phyloP scores from a whole-genome alignment of 23 tunicate genomes.

The Diplosoma virens region DNA sequence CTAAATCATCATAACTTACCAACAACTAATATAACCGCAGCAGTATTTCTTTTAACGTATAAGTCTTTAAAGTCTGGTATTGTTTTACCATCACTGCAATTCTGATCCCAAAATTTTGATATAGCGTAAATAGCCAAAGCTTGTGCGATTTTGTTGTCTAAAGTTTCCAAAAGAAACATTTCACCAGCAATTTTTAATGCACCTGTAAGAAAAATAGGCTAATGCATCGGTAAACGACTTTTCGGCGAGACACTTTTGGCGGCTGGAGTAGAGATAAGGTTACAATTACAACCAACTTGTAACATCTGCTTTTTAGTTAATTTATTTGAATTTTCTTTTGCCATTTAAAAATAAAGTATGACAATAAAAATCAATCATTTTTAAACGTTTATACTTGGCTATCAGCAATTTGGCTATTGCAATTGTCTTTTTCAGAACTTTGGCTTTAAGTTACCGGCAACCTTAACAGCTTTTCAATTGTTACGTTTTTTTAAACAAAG shows the following conservation, averaged over 20 bases:
- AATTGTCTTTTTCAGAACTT: too few species aligned
- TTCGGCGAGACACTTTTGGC: too few species aligned
- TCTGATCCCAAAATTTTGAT: constrained; percentile 28
- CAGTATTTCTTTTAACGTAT: constrained; percentile 13
- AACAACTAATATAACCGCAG: constrained; percentile 27
- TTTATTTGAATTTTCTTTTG: too few species aligned
- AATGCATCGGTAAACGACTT: too few species aligned
- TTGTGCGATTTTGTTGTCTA: constrained; percentile 47
- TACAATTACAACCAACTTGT: not conserved
- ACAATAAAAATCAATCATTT: too few species aligned
- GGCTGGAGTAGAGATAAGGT: not conserved
- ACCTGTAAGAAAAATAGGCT: constrained; percentile 7
- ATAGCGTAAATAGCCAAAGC: constrained; percentile 21
- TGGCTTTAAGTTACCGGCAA: too few species aligned
- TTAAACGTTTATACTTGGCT: too few species aligned
- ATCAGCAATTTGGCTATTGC: too few species aligned
- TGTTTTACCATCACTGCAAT: not conserved
- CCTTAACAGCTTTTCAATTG: too few species aligned
- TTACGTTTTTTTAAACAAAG: too few species aligned
- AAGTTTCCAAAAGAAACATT: constrained; percentile 48
- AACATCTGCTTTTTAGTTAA: too few species aligned
- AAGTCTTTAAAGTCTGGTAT: constrained; percentile 35
- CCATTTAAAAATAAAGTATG: not conserved
- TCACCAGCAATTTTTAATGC: constrained; percentile 11
- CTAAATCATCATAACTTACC: constrained; percentile 27